A percentile compares a stretch with the other conserved stretches of the same genome.
phyloP scores from a whole-genome alignment of 2,888 invertebrate genomes.

The Liposcelis brunnea region DNA sequence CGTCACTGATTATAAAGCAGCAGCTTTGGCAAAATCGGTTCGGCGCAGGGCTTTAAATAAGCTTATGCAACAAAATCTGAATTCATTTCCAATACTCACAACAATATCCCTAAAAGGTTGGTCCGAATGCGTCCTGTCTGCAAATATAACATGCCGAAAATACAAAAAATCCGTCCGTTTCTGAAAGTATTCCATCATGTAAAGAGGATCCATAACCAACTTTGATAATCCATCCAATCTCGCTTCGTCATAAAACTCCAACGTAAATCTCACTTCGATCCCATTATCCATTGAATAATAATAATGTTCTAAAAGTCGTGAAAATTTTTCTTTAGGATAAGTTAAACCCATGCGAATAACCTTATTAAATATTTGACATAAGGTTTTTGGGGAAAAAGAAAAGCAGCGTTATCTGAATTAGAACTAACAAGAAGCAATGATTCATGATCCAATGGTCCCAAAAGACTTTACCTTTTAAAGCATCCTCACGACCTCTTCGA shows the following conservation, averaged over 20 bases:
- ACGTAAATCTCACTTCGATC: constrained; percentile 24
- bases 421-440: constrained; percentile 9
- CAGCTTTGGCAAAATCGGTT: too few species aligned
- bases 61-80: too few species aligned
- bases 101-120: too few species aligned
- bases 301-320: constrained; percentile 28
- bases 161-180: constrained; percentile 34
- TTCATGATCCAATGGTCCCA: too few species aligned
- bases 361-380: neutral
- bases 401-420: neutral
- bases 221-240: constrained; percentile 51
- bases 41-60: too few species aligned
- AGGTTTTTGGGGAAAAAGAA: constrained; percentile 17
- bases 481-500: constrained; percentile 46
- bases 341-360: too few species aligned
- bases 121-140: constrained; percentile 15
- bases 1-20: too few species aligned
- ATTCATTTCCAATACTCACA: too few species aligned
- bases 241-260: constrained; percentile 36
- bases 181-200: constrained; percentile 38
- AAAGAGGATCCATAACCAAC: constrained; percentile 34
- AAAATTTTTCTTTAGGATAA: too few species aligned
- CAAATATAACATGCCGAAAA: constrained; percentile 27
- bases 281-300: constrained; percentile 22
- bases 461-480: constrained; percentile 43